Evolutionary conservation across 2,797 vertebrate genomes (phyloP), one percentile per base, ranked within the genome.

Genomic region (Diglossa cyanea): DNA sequence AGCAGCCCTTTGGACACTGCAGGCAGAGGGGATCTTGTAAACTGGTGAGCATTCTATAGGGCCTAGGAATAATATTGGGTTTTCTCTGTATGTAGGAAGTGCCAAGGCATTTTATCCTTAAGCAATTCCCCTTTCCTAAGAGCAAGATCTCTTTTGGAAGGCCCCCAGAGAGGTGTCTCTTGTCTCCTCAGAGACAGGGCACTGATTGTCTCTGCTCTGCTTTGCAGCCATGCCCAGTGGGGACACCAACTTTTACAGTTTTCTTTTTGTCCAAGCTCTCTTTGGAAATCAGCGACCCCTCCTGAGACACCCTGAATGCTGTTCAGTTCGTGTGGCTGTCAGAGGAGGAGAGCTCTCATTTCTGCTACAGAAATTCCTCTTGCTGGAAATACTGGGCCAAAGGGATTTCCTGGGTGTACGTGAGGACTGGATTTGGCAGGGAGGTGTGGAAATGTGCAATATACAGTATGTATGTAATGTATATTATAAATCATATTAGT

Each of bases 401-500:
- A 68, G 93, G 94, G 92, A 92, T 93, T 93, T 95, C 92, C 93
- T 76, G 80, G 96, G 94, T 96, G 90, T 94, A 86, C 70, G 80
- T 91, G 93, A 96, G 93, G 65, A 75, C 66, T 16, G 93, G 62
- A 79, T 94, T 94, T 94, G 96, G 95, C 96, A 92, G 81, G 89
- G 40, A 75, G 68, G 73, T 91, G 94, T 86, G 94, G 94, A 96
- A 95, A 92, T 85, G 87, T 96, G 85, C 90, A 92, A 95, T 95
- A 94, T 96, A 79, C 91, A 94, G 84, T 48, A 77, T 77, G 88
- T 54, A 51, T 96, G 94, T 96, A 96, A 95, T 93, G 90, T 94
- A 60, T 93, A 68, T 95, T 96, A 91, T 96, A 97, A 97, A 97
- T 97, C 96, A 95, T 50, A 20, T 39, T 91, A 86, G 94, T 91